Conservation (phyloP, 2,888 invertebrate species). For the Oligia latruncula region DNA sequence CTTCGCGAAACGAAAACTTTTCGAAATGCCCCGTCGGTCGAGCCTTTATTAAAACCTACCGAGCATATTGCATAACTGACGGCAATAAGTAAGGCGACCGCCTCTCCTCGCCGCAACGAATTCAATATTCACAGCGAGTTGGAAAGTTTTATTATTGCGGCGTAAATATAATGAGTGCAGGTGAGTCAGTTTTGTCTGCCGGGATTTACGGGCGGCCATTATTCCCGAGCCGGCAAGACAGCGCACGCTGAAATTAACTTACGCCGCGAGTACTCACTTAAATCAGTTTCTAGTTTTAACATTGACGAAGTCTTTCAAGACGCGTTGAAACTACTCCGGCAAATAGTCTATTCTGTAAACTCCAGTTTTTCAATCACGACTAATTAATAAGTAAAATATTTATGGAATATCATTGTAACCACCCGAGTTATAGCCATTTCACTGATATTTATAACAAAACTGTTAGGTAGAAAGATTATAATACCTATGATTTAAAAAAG, state of each 20-base stretch:
- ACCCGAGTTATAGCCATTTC: too few relatives aligned
- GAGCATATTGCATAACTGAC: constrained; percentile 87
- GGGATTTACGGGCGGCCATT: constrained; percentile 84
- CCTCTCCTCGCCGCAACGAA: constrained; percentile 85
- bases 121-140: constrained; percentile 89
- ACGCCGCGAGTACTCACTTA: constrained; percentile 74
- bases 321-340: constrained; percentile 34
- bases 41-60: constrained; percentile 89
- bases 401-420: background rate
- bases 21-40: constrained; percentile 83
- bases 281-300: constrained; percentile 81
- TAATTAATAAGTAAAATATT: background rate
- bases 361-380: background rate
- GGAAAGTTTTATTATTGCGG: constrained; percentile 90
- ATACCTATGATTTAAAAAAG: background rate
- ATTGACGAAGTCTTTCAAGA: constrained; percentile 66
- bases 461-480: background rate
- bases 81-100: constrained; percentile 88
- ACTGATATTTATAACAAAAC: too few relatives aligned
- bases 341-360: constrained; percentile 4
- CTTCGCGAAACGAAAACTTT: constrained; percentile 89
- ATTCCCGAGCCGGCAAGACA: constrained; percentile 79
- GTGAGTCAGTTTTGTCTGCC: constrained; percentile 86
- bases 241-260: constrained; percentile 79
- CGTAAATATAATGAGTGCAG: constrained; percentile 90